These are phyloP conservation scores for Drosophila lacertosa DNA, from an alignment of 1,140 invertebrate genomes.

Conservation along the genomic window DNA sequence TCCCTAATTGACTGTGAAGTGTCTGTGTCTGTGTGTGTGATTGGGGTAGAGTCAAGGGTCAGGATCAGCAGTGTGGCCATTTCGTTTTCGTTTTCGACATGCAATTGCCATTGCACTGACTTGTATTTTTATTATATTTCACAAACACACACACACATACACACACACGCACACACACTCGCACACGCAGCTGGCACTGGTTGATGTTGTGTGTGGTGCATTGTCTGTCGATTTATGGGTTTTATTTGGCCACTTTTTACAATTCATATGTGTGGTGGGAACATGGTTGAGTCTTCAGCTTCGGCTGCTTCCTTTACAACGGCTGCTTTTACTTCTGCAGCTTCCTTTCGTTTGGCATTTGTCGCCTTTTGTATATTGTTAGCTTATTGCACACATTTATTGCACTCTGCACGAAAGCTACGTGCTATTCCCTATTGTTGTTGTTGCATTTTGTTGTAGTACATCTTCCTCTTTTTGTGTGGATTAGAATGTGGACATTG, in stretches of 20 bases:
- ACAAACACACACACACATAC: slow-evolving; percentile 8
- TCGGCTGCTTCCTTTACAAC: neutral
- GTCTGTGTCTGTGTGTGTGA: no score
- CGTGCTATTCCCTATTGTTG: neutral
- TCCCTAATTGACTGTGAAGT: neutral
- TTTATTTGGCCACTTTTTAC: slow-evolving; percentile 79
- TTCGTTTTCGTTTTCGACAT: slow-evolving; percentile 49
- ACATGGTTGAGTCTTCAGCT: slow-evolving; percentile 17
- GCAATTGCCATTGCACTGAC: slow-evolving; percentile 60
- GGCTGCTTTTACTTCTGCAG: neutral
- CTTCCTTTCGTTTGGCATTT: slow-evolving; percentile 66
- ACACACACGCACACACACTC: slow-evolving; percentile 18
- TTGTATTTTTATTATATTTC: slow-evolving; percentile 66
- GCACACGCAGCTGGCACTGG: slow-evolving; percentile 17
- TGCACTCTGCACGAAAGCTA: slow-evolving; percentile 39
- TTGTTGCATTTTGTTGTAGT: slow-evolving; percentile 19
- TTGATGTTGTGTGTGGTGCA: slow-evolving; percentile 43
- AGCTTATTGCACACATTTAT: slow-evolving; percentile 71
- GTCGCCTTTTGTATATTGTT: slow-evolving; percentile 75
- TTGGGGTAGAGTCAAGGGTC: slow-evolving; percentile 2
- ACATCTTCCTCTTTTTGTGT: slow-evolving; percentile 29
- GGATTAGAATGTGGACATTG: slow-evolving; percentile 54
- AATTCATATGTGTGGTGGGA: slow-evolving; percentile 35
- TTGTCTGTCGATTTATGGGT: slow-evolving; percentile 79
- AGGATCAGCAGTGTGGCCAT: slow-evolving; percentile 24